Evolutionary conservation across 2,113 vertebrate species (phyloP), one percentile per base, ranked within the genome.

Genomic region (Neoarius graeffei): DNA sequence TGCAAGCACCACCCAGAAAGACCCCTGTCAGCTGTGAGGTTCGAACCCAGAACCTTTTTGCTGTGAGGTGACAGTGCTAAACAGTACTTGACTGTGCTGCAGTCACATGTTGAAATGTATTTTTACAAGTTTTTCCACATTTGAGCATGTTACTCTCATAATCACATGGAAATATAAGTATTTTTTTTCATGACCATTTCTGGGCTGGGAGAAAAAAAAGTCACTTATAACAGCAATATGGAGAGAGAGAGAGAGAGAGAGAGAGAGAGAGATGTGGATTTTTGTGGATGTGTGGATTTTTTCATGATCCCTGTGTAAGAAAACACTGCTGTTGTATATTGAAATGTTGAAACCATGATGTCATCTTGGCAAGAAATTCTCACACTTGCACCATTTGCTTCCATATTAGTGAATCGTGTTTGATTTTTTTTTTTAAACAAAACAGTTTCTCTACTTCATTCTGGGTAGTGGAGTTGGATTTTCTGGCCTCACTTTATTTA

Each of bases 401-500:
- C 57, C 77, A 57, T 27, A 4, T 57, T 19, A 57, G 13, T 60
- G 30, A 64, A 77, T 86, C 42, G 4, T 81, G 25, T 42, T 82
- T 62, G 79, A 15, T 59, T 5, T 23, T 27, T 59, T 57, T 35
- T 54, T 23, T 57, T 57, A 13, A 35, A 60, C 54, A 60, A 50
- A 62, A 3, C 10, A 42, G 57, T 42, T 64, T 54, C 42, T 67
- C 7, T 27, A 8, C 62, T 83, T 54, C 48, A 67, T 27, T 83
- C 62, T 27, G 25, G 14, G 14, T 11, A 83, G 59, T 48, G 35
- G 3, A 25, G 15, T 30, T 84, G 62, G 19, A 81, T 69, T 81
- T 42, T 57, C 50, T 52, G 13, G 23, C 23, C n/a, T 27, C 62
- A 54, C 82, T 67, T 84, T 84, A 67, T 84, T 57, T 85, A 57